phyloP scores from a whole-genome alignment of 1,140 invertebrate species.

The Maconellicoccus hirsutus region DNA sequence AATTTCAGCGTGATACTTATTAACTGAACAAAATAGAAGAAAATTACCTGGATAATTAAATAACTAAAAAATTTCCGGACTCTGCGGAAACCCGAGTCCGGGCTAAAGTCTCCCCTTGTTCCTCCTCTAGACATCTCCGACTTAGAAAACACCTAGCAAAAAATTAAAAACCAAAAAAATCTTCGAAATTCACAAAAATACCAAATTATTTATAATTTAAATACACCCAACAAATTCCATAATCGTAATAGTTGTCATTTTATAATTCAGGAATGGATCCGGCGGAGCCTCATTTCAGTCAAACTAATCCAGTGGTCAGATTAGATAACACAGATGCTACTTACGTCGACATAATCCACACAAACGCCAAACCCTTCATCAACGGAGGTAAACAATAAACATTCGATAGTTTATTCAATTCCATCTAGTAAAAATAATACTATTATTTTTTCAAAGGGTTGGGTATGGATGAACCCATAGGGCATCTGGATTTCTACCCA shows the following conservation, averaged over 20 bases:
- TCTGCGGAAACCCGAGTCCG: no score
- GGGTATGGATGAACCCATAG: conserved; percentile 63
- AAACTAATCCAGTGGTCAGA: conserved; percentile 64
- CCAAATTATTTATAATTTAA: background rate
- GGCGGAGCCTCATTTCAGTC: conserved; percentile 81
- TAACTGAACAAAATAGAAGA: no score
- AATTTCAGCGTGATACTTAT: no score
- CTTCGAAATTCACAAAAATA: background rate
- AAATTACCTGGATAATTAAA: no score
- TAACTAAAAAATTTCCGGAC: no score
- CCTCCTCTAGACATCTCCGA: no score
- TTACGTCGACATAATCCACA: conserved; percentile 80
- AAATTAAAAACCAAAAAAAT: no score
- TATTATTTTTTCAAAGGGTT: conserved; percentile 36
- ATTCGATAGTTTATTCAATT: background rate
- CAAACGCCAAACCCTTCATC: conserved; percentile 69
- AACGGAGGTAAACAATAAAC: conserved; percentile 44
- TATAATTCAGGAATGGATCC: conserved; percentile 52
- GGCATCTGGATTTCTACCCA: conserved; percentile 81
- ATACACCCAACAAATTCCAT: background rate
- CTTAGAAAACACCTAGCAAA: no score
- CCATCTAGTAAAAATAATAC: background rate
- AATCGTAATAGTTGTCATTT: conserved; percentile 42
- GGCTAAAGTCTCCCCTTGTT: no score
- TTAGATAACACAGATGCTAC: conserved; percentile 72